Conservation (phyloP, 64 coral and sea anemone genomes). For the Montipora cactus region DNA sequence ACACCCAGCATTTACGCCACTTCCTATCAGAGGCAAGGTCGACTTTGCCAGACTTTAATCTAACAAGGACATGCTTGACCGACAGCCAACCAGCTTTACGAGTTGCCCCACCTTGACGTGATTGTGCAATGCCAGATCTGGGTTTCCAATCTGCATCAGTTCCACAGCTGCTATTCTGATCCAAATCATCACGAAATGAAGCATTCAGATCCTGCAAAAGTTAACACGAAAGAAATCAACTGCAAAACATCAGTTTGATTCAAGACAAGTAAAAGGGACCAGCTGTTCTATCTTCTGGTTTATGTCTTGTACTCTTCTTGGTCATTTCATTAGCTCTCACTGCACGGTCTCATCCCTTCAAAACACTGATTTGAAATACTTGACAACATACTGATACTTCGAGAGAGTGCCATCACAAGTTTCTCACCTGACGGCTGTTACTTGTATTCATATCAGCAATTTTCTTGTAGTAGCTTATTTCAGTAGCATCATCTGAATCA, state of each 20-base stretch:
- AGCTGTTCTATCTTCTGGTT: too few species aligned
- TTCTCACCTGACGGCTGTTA: constrained; percentile 29
- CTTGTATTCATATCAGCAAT: constrained; percentile 52
- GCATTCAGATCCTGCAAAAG: constrained; percentile 56
- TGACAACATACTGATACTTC: too few species aligned
- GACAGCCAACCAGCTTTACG: constrained; percentile 94
- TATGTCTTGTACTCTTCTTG: too few species aligned
- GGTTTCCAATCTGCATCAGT: constrained; percentile 86
- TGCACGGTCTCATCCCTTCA: too few species aligned
- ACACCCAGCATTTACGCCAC: constrained; percentile 99
- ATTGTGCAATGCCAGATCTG: constrained; percentile 84
- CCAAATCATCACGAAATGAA: constrained; percentile 76
- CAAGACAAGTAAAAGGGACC: too few species aligned
- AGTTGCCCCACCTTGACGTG: constrained; percentile 89
- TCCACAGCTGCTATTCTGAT: constrained; percentile 78
- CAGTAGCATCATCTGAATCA: constrained; percentile 80
- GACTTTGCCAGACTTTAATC: constrained; percentile 83
- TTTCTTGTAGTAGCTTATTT: constrained; percentile 81
- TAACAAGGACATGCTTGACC: constrained; percentile 83
- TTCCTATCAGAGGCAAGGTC: constrained; percentile 91
- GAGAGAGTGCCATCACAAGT: neutral
- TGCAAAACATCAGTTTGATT: too few species aligned
- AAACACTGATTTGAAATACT: too few species aligned
- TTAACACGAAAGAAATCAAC: neutral
- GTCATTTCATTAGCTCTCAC: too few species aligned